Conservation (phyloP, 2,113 vertebrate species). For the Albula glossodonta region DNA sequence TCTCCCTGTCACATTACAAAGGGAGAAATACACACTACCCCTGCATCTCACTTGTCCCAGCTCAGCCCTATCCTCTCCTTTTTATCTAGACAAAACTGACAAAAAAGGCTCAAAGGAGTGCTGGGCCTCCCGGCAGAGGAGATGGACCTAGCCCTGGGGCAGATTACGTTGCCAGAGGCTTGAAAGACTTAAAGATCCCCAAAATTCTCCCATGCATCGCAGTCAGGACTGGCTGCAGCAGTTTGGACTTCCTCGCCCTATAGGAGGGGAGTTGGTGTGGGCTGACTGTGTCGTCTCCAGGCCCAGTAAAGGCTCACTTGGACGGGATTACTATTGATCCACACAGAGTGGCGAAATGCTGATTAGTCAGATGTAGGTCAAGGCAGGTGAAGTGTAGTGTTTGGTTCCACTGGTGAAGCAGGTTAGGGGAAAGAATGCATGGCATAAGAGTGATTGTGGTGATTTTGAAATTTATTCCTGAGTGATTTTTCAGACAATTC, state of each 20-base stretch:
- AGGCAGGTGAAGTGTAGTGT: background rate
- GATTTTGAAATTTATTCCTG: background rate
- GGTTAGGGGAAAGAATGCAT: background rate
- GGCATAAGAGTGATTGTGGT: background rate
- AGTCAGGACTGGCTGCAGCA: slow-evolving; percentile 11
- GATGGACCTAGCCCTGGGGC: slow-evolving; percentile 31
- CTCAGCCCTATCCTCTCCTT: background rate
- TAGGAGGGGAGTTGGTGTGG: background rate
- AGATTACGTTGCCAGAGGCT: slow-evolving; percentile 24
- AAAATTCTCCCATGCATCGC: slow-evolving; percentile 24
- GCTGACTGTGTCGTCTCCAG: background rate
- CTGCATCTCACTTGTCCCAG: background rate
- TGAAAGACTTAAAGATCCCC: slow-evolving; percentile 35
- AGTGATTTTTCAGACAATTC: background rate
- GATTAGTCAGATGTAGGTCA: background rate
- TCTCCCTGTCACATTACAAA: background rate
- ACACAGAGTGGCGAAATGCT: background rate
- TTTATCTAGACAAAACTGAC: background rate
- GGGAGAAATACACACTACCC: background rate
- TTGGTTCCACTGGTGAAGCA: background rate
- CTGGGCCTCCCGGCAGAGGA: slow-evolving; percentile 13
- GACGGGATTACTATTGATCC: slow-evolving; percentile 12
- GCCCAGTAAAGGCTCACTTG: background rate
- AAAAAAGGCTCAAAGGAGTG: background rate
- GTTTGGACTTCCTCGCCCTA: background rate